phyloP scores from a whole-genome alignment of 1,140 invertebrate species.

The Ceratina japonica region DNA sequence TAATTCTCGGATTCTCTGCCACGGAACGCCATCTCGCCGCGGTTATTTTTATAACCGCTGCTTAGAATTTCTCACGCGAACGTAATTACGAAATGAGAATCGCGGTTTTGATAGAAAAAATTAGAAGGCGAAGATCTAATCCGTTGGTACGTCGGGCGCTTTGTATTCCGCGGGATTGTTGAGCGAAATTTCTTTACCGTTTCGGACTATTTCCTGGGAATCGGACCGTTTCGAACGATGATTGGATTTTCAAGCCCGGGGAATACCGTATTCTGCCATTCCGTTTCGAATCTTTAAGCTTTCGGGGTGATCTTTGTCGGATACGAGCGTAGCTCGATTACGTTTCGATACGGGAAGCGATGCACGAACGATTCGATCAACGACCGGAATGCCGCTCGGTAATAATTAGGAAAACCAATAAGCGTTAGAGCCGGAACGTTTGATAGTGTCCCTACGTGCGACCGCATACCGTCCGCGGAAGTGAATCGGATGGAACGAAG shows the following conservation, averaged over 20 bases:
- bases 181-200: neutral
- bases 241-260: constrained; percentile 17
- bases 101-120: too few relatives aligned
- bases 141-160: too few relatives aligned
- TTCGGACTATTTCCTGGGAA: neutral
- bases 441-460: constrained; percentile 15
- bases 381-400: neutral
- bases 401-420: constrained; percentile 33
- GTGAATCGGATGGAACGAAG: constrained; percentile 9
- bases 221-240: neutral
- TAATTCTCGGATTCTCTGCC: constrained; percentile 7
- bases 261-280: neutral
- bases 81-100: too few relatives aligned
- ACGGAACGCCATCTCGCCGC: neutral
- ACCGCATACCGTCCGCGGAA: constrained; percentile 4
- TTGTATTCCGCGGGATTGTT: neutral
- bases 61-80: too few relatives aligned
- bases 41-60: too few relatives aligned
- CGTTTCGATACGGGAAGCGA: neutral
- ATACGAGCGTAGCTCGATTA: neutral
- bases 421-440: constrained; percentile 16
- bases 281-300: neutral
- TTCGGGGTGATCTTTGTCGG: neutral
- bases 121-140: too few relatives aligned
- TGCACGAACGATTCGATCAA: constrained; percentile 6